Percentiles rank a stretch among this genome's conserved stretches.
Conservation (phyloP, 2,113 vertebrate species). For the Oreocharis arfaki region DNA sequence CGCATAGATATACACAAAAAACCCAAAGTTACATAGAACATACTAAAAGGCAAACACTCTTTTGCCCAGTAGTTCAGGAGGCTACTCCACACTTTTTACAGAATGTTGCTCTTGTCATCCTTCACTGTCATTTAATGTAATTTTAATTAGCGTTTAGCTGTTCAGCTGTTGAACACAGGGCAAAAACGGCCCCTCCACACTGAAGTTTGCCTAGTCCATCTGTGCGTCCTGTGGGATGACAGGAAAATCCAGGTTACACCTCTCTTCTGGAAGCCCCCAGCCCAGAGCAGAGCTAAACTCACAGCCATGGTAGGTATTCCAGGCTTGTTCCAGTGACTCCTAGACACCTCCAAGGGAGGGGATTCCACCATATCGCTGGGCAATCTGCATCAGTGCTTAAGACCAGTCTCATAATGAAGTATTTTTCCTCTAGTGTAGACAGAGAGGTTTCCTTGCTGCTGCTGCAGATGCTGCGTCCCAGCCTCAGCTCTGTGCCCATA, state of each 20-base stretch:
- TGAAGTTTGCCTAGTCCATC: neutral
- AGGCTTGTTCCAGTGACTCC: neutral
- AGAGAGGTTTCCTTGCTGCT: neutral
- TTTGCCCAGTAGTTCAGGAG: neutral
- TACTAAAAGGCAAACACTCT: neutral
- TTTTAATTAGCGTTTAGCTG: neutral
- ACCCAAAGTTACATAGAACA: neutral
- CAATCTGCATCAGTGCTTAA: neutral
- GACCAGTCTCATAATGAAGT: neutral
- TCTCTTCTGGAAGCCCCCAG: neutral
- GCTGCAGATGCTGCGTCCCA: neutral
- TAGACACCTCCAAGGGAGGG: neutral
- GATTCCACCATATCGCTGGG: neutral
- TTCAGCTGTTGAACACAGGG: neutral
- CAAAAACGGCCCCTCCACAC: neutral
- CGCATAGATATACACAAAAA: neutral
- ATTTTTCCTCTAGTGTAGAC: neutral
- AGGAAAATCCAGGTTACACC: neutral
- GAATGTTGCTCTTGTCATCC: neutral
- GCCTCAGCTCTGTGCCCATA: neutral
- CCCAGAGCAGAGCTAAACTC: neutral
- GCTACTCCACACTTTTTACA: neutral
- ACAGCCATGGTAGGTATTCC: neutral
- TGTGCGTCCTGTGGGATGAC: neutral
- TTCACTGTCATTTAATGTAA: neutral